Evolutionary conservation across 2,797 vertebrate species (phyloP), one percentile per base, ranked within the genome.

Genomic region (Tachyglossus aculeatus): DNA sequence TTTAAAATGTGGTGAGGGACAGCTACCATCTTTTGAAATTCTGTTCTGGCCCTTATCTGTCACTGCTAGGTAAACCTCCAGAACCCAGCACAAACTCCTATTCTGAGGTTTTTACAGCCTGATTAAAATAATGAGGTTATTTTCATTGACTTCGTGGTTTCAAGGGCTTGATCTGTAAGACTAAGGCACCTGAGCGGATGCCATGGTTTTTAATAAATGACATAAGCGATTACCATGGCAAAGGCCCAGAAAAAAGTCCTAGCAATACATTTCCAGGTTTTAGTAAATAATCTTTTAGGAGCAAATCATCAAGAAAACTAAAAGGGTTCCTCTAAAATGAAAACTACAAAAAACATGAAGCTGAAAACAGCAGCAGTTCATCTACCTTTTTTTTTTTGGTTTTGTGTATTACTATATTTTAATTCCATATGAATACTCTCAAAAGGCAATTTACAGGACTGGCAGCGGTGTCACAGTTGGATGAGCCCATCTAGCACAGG

Each of bases 391-490:
- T 29, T 64, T 58, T 12, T 54, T n/a, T n/a, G n/a, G n/a, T n/a
- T n/a, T n/a, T n/a, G n/a, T n/a, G n/a, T n/a, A n/a, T n/a, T n/a
- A n/a, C n/a, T n/a, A n/a, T n/a, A n/a, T 51, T 32, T 25, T 15
- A 34, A 73, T 72, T 67, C 21, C 71, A 71, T 70, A 80, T 67
- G 61, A 81, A 72, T 52, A 62, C 53, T 67, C 58, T 58, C 47
- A 67, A 65, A 86, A 88, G 87, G 80, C 82, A 89, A 90, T 88
- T 81, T 82, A 76, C 45, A 50, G 68, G 78, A 29, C 76, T 77
- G 77, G 74, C 75, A 81, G 63, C 27, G 67, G 32, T 7, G 83
- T 70, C 78, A 89, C 77, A 74, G 74, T 53, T 70, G 79, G 59
- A 51, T 31, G 79, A 70, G 43, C 63, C 74, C 78, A 83, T 67